Evolutionary conservation across 2,797 vertebrate genomes (phyloP), one percentile per base, ranked within the genome.

Genomic region (Taenioides sp.): DNA sequence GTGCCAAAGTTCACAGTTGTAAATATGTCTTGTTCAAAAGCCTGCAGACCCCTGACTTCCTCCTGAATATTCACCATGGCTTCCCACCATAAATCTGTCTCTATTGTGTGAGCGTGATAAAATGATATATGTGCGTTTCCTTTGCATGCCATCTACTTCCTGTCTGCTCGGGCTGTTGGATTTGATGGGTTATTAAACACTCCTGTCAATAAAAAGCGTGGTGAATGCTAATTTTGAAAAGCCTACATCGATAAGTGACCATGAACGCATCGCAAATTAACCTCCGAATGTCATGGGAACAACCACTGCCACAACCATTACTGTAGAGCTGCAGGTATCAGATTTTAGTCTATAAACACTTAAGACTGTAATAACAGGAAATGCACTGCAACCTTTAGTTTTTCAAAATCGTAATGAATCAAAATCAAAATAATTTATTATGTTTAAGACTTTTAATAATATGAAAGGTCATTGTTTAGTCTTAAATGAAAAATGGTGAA

Each of bases 211-310:
- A 92, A 92, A 91, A 88, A 91, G 89, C 89, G 90, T 92, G 92
- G 90, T 89, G 89, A 94, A 94, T 94, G 91, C 88, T 93, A 92
- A 94, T 93, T 93, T 62, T 92, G 87, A 75, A 80, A 85, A 81
- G 79, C 86, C 80, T 80, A 91, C 88, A 81, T 93, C 92, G 83
- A 92, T 94, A 94, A 93, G 88, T 92, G 90, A 92, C 93, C 92
- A 90, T 94, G 93, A 94, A 93, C 92, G 86, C 86, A 84, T 75
- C 79, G 87, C 92, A 94, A 92, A 94, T 94, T 94, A 95, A 94
- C 93, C 93, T 94, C 93, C 84, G 91, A 94, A 93, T 94, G 93
- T 94, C 93, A 94, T 86, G 92, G 93, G 93, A 92, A 90, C 91
- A 87, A 88, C 87, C 74, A 59, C 68, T 79, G 89, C 85, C 86